Evolutionary conservation across 2,888 invertebrate genomes (phyloP).

Genomic region (Carterocephalus palaemon): DNA sequence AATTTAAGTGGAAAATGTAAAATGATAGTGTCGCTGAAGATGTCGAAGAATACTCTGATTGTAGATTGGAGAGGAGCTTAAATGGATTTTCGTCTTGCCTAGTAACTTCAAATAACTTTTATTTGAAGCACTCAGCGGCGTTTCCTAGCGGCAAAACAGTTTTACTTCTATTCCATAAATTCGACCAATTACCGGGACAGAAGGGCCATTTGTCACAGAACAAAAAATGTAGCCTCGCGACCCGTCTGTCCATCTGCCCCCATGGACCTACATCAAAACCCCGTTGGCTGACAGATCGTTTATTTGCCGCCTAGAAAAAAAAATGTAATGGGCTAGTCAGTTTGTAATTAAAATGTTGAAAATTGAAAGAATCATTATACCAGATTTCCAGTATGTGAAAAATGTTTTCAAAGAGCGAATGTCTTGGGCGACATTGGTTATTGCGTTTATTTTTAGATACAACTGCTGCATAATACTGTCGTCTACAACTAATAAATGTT

Average conservation of each 20-base stretch:
- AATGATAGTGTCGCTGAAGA: too few species aligned
- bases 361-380: too few species aligned
- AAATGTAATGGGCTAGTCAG: too few species aligned
- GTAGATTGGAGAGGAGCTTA: not conserved
- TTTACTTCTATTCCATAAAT: constrained; percentile 52
- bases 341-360: too few species aligned
- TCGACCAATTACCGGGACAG: constrained; percentile 61
- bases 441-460: too few species aligned
- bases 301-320: constrained; percentile 36
- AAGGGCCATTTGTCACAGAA: constrained; percentile 63
- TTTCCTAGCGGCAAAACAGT: constrained; percentile 35
- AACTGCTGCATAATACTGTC: too few species aligned
- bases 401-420: too few species aligned
- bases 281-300: constrained; percentile 59
- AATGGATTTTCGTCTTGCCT: constrained; percentile 2
- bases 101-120: constrained; percentile 21
- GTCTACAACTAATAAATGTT: too few species aligned
- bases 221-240: constrained; percentile 52
- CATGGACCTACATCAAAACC: constrained; percentile 62
- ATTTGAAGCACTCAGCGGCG: constrained; percentile 20
- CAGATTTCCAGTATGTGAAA: too few species aligned
- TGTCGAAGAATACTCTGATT: too few species aligned
- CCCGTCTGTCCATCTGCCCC: constrained; percentile 64
- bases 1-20: too few species aligned
- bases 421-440: too few species aligned